Evolutionary conservation across 2,797 vertebrate genomes (phyloP).

Genomic region (Hapalemur alaotrensis): DNA sequence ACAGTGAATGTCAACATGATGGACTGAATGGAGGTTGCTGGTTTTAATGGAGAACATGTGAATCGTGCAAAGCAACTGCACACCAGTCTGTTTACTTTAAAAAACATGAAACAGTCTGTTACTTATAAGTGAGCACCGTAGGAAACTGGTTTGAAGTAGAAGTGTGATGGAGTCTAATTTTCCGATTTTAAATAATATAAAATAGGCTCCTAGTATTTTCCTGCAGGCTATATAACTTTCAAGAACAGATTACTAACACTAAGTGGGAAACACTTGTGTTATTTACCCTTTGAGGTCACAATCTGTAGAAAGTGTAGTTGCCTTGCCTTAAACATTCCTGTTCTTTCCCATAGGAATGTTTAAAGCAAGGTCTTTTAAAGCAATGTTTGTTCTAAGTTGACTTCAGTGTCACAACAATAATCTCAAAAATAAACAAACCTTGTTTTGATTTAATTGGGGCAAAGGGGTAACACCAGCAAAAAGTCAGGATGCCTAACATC

Average conservation of each 20-base stretch:
- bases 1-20: not conserved
- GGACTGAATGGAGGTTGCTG: not conserved
- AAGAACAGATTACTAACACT: not conserved
- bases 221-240: not conserved
- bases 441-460: not conserved
- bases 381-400: not conserved
- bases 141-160: not conserved
- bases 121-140: not conserved
- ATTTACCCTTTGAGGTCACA: not conserved
- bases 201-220: not conserved
- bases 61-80: not conserved
- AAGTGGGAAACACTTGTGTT: not conserved
- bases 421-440: not conserved
- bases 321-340: too few species aligned
- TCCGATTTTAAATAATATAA: not conserved
- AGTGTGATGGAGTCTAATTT: not conserved
- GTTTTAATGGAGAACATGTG: not conserved
- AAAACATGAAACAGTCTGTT: not conserved
- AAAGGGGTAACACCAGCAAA: not conserved
- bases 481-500: not conserved
- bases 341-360: not conserved
- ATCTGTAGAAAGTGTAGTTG: not conserved
- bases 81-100: not conserved
- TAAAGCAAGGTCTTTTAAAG: not conserved
- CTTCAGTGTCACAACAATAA: not conserved